phyloP scores from a whole-genome alignment of 2,113 vertebrate species.

The Menidia beryllina region DNA sequence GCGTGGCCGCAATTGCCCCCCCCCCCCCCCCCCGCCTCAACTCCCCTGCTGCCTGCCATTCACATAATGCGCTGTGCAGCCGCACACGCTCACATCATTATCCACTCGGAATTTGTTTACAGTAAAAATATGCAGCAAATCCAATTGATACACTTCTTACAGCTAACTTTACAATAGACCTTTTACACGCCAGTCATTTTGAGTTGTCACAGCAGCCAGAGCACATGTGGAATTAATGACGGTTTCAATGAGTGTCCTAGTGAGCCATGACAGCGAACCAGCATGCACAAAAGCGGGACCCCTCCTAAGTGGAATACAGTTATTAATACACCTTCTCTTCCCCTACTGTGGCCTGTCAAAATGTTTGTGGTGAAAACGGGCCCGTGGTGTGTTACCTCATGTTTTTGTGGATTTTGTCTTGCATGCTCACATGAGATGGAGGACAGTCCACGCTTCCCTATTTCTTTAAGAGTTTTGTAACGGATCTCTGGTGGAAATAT shows the following conservation, averaged over 20 bases:
- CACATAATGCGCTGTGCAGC: background rate
- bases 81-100: background rate
- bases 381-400: background rate
- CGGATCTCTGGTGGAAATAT: too few species aligned
- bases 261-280: conserved; percentile 15
- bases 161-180: conserved; percentile 16
- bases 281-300: background rate
- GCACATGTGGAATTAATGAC: conserved; percentile 17
- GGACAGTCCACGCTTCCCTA: background rate
- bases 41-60: background rate
- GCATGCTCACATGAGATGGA: background rate
- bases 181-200: conserved; percentile 18
- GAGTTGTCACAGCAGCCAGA: conserved; percentile 15
- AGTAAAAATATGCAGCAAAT: conserved; percentile 19
- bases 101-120: conserved; percentile 1
- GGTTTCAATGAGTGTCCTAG: conserved; percentile 11
- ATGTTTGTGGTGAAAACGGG: background rate
- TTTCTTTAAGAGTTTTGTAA: background rate
- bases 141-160: conserved; percentile 15
- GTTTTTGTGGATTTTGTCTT: background rate
- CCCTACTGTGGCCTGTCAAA: conserved; percentile 25
- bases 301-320: conserved; percentile 8
- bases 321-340: conserved; percentile 2
- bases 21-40: background rate
- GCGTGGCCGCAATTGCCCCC: background rate